Conservation (phyloP, 2,888 invertebrate species). For the Lamproptera curius region DNA sequence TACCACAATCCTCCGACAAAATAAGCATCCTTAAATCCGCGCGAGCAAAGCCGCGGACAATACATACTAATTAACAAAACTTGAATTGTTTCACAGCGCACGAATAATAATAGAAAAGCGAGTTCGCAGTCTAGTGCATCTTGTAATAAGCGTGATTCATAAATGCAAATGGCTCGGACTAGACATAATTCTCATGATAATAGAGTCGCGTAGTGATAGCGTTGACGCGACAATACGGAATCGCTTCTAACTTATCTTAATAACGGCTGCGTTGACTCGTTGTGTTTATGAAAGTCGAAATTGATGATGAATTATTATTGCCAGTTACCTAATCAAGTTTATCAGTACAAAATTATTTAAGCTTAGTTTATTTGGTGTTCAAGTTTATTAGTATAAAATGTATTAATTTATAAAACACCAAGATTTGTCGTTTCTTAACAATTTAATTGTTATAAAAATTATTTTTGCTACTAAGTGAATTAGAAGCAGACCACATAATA, state of each 20-base stretch:
- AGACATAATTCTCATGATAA: slow-evolving; percentile 16
- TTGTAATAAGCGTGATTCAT: slow-evolving; percentile 23
- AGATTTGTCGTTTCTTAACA: no score
- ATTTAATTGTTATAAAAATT: no score
- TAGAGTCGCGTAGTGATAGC: slow-evolving; percentile 2
- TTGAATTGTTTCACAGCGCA: slow-evolving; percentile 22
- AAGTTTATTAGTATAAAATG: no score
- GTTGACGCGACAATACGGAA: slow-evolving; percentile 13
- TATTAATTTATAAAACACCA: no score
- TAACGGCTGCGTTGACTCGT: slow-evolving; percentile 7
- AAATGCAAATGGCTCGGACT: slow-evolving; percentile 20
- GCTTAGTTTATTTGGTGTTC: no score
- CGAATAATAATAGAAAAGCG: slow-evolving; percentile 20
- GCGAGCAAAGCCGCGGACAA: slow-evolving; percentile 21
- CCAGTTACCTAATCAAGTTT: no score
- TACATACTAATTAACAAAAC: slow-evolving; percentile 22
- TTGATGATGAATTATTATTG: neutral
- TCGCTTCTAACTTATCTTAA: slow-evolving; percentile 5
- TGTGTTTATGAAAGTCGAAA: neutral
- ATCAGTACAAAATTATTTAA: no score
- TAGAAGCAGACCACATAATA: no score
- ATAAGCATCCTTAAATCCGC: slow-evolving; percentile 20
- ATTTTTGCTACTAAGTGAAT: no score
- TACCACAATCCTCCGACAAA: slow-evolving; percentile 17
- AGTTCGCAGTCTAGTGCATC: slow-evolving; percentile 21